Percentiles rank a stretch among this genome's conserved stretches.
Evolutionary conservation across 2,797 vertebrate species (phyloP).

Genomic region (Tiaroga cobitis): DNA sequence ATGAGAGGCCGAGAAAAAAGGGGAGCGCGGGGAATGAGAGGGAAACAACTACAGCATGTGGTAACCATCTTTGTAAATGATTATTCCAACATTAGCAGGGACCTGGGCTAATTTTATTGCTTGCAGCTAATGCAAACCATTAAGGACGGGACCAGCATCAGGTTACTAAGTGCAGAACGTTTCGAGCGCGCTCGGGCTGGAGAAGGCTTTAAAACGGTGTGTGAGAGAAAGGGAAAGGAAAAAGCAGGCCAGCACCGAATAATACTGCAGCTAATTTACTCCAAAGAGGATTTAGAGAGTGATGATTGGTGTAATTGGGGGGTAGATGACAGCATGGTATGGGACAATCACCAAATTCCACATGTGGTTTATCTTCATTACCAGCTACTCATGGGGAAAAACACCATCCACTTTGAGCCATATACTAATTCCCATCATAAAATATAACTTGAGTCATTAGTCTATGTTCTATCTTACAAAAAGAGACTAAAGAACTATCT

Average conservation of each 20-base stretch:
- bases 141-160: constrained; percentile 80
- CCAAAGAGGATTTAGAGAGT: constrained; percentile 52
- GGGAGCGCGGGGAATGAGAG: constrained; percentile 71
- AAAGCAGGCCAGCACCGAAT: constrained; percentile 28
- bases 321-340: constrained; percentile 60
- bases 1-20: constrained; percentile 21
- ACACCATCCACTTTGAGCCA: constrained; percentile 19
- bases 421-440: constrained; percentile 34
- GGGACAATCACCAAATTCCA: constrained; percentile 59
- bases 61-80: constrained; percentile 99
- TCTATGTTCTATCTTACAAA: constrained; percentile 7
- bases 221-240: constrained; percentile 23
- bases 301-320: constrained; percentile 64
- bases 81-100: constrained; percentile 90
- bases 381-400: constrained; percentile 53
- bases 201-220: constrained; percentile 65
- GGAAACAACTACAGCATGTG: constrained; percentile 85
- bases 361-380: constrained; percentile 60
- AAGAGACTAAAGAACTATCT: not conserved
- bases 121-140: constrained; percentile 90
- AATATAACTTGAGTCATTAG: not conserved
- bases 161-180: constrained; percentile 77
- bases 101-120: constrained; percentile 89
- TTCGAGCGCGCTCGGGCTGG: constrained; percentile 66
- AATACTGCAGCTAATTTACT: constrained; percentile 65